A percentile compares a stretch with the other conserved stretches of the same genome.
Conservation (phyloP, 2,888 invertebrate species). For the Nephrocerus scutellatus region DNA sequence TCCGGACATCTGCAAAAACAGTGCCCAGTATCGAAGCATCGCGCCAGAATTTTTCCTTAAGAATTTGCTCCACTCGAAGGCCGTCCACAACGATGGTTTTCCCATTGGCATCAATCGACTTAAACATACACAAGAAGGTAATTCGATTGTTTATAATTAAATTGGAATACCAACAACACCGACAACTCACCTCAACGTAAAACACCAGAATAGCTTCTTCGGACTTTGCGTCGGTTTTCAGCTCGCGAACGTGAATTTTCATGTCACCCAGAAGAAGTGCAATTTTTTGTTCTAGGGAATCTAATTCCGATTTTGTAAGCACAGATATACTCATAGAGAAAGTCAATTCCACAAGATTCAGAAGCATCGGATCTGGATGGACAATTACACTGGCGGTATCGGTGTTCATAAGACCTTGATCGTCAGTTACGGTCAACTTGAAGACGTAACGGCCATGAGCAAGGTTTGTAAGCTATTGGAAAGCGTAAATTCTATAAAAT, state of each 20-base stretch:
- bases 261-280: constrained; percentile 70
- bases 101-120: constrained; percentile 31
- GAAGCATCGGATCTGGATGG: constrained; percentile 66
- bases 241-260: constrained; percentile 54
- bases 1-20: constrained; percentile 71
- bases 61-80: constrained; percentile 57
- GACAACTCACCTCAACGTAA: constrained; percentile 51
- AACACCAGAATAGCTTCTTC: constrained; percentile 62
- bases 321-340: constrained; percentile 66
- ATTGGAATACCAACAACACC: constrained; percentile 1
- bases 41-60: constrained; percentile 62
- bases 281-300: constrained; percentile 71
- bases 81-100: constrained; percentile 50
- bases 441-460: constrained; percentile 84
- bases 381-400: constrained; percentile 81
- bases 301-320: constrained; percentile 56
- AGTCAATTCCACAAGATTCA: constrained; percentile 73
- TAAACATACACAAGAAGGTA: neutral
- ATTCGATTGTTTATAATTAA: too few species aligned
- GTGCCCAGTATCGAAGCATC: constrained; percentile 63
- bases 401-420: constrained; percentile 74
- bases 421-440: constrained; percentile 81
- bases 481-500: constrained; percentile 22
- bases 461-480: constrained; percentile 65
- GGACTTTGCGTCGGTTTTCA: constrained; percentile 55